phyloP scores from a whole-genome alignment of 1,140 invertebrate species.

The Trypoxylus dichotomus region DNA sequence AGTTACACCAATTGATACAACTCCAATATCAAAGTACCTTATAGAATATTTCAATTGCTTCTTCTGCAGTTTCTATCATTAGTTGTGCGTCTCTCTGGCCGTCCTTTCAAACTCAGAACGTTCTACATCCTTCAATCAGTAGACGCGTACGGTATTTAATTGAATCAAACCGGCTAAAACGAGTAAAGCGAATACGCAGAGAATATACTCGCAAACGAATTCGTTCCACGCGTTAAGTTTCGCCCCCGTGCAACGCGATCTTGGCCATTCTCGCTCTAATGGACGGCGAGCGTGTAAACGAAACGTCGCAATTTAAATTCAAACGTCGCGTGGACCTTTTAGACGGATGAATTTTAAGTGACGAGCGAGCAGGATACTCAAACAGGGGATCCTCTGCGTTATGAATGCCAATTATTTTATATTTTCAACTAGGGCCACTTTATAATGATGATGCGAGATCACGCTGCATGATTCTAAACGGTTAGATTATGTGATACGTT shows the following conservation, averaged over 20 bases:
- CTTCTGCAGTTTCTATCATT: background rate
- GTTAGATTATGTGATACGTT: no score
- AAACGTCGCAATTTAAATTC: constrained; percentile 15
- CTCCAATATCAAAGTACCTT: no score
- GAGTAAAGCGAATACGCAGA: background rate
- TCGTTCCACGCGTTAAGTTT: background rate
- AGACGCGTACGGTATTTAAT: background rate
- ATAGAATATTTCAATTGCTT: background rate
- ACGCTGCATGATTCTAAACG: no score
- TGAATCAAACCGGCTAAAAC: background rate
- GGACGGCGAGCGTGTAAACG: background rate
- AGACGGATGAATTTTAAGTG: constrained; percentile 16
- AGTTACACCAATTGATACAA: no score
- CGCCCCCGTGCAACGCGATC: background rate
- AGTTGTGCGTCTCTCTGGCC: background rate
- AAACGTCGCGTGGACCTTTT: background rate
- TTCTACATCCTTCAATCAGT: background rate
- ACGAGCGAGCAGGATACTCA: background rate
- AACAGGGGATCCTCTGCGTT: background rate
- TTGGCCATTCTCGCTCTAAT: background rate
- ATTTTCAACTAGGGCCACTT: background rate
- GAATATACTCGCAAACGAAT: background rate
- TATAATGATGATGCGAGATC: no score
- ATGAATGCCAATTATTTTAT: constrained; percentile 16
- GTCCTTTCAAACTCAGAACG: background rate